Evolutionary conservation across 2,888 invertebrate species (phyloP), one percentile per base, ranked within the genome.

Genomic region (Resseliella maxima): DNA sequence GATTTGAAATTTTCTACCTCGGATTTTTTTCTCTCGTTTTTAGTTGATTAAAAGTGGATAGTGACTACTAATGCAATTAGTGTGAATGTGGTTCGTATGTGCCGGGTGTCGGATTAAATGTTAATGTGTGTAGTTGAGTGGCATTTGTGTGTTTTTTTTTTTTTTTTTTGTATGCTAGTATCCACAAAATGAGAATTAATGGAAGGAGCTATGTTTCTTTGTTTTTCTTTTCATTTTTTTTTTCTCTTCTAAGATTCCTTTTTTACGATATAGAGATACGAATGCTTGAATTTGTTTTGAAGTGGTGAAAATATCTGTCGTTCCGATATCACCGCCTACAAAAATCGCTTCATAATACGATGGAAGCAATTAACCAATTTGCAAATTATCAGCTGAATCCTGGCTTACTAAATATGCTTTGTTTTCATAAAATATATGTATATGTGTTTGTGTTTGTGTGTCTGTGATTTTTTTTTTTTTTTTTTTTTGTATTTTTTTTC

Each of bases 291-390:
- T 50, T 50, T 50, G 41, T 50, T 6, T 21, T 50, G 18, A 50
- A 18, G 15, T 3, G 18, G 18, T 50, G 18, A 21, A 41, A 41
- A 41, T 41, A 12, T 41, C 41, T 21, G 15, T 21, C 50, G 2
- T n/a, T 59, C 24, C 27, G 59, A 59, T 24, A 27, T 59, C 12
- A 5, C 59, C 24, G 24, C n/a, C 18, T 18, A 18, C 24, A n/a
- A 24, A 24, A 2, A 6, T 59, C 5, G 27, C 24, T 59, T 12
- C 18, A 2, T 21, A 50, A 12, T 21, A 24, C n/a, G 59, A 59
- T 72, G 72, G 72, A 72, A 72, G 72, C 59, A 59, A 24, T 72
- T 31, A 31, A 72, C 72, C 72, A 59, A 3, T 12, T 72, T 72
- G 31, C 72, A 72, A 72, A 59, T 59, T 24, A 50, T 59, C 27